Evolutionary conservation across 92 coral and sea anemone genomes (phyloP), one percentile per base, ranked within the genome.

Genomic region (Siderastrea radians): DNA sequence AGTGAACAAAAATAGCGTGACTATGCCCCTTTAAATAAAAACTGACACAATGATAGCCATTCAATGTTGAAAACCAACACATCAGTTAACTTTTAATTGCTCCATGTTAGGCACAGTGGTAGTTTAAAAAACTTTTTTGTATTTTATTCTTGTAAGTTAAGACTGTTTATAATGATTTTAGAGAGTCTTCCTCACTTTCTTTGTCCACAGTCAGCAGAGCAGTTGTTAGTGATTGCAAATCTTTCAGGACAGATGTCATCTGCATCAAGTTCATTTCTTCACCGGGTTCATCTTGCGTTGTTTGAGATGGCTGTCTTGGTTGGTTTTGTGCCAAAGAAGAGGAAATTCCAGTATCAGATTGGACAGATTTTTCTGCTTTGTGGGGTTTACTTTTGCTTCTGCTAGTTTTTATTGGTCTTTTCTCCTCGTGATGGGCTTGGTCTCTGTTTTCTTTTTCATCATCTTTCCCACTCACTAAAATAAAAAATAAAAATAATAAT

Each of bases 181-280:
- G 77, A 26, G 77, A 76, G n/a, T 76, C 76, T 5, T 77, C 92
- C 3, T 67, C 89, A 38, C 57, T 60, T 70, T 94, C 92, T 52
- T 84, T 93, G 70, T 91, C 92, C 93, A 93, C 60, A 43, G 91
- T 86, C 44, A 95, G 71, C 1, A 95, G 83, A 14, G 98, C 96
- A 64, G 88, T 89, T 49, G 98, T 93, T 66, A 95, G 62, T 8
- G 96, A 91, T 16, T 95, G 92, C 60, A 95, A 84, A 77, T 95
- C 98, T 60, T 93, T 87, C 75, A 95, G 68, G 55, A 91, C 95
- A 86, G 82, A 72, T 12, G 89, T 91, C 93, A 93, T 81, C 11
- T 84, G 51, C 54, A 38, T 61, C 10, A 84, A 46, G 59, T 82
- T 82, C 70, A 82, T 70, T 74, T 84, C 74, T 50, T 84, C 80